Base-by-base conservation (phyloP, 2,113 vertebrate genomes). In the Oriolus oriolus region DNA sequence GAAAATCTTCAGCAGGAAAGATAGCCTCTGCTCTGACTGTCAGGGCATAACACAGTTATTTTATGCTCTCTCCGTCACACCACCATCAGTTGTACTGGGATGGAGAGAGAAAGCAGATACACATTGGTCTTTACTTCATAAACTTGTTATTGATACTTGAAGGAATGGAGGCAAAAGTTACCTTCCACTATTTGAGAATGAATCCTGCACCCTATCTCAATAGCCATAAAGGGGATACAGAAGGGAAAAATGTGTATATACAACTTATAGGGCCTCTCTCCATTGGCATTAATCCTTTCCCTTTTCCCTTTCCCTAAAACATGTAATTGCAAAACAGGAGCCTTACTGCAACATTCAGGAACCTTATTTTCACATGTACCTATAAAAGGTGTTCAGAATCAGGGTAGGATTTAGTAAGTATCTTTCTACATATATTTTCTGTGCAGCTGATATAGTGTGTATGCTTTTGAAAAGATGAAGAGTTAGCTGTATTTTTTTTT, bases 1-100 rank as follows among this genome's bases (percentile, higher is more conserved):
- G 89, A 84, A 87, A 65, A 30, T 13, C 27, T 78, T 76, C 56
- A 63, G 23, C 57, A 90, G 57, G n/a, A 96, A 94, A 86, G 53
- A 69, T 37, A 96, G 24, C 17, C 45, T 68, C 59, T 47, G 39
- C 15, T 59, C 64, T 94, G 83, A 68, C 45, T 89, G 49, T 74
- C 65, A 82, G 45, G 52, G 23, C 26, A 33, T 64, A 78, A 39
- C 27, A 86, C 17, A 16, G 22, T 33, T 45, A 52, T 30, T 23
- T 16, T 41, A 11, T 82, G 14, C 10, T 63, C 28, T 71, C n/a
- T 66, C 54, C 3, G 6, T 63, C 68, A 45, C 4, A 30, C 16
- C 21, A 19, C 4, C 4, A 10, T 31, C 27, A 56, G 11, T 12
- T 63, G 30, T 23, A 56, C 30, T 10, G 14, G 7, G 10, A 4